A percentile compares a stretch with the other conserved stretches of the same genome.
These are phyloP conservation scores for Etheostoma nigrum DNA, from an alignment of 2,797 vertebrate species.

Conservation along the genomic window DNA sequence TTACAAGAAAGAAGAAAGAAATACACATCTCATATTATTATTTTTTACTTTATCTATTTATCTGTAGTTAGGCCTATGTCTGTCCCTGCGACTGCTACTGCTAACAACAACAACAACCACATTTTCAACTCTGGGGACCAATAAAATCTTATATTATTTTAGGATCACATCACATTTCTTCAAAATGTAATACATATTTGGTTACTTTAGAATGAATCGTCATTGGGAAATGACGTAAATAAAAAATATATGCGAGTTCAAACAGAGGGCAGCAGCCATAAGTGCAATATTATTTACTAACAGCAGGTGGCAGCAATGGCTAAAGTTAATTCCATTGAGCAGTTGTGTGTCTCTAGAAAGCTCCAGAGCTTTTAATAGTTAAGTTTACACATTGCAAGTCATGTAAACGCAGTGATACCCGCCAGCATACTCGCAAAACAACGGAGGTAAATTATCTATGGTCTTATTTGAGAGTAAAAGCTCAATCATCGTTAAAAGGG, in stretches of 20 bases:
- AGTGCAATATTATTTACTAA: background rate
- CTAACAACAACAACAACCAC: no score
- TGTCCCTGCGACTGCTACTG: no score
- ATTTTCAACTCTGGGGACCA: no score
- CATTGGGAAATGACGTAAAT: no score
- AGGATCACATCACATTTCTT: background rate
- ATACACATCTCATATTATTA: background rate
- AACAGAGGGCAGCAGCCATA: constrained; percentile 1
- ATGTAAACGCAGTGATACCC: background rate
- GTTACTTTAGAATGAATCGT: background rate
- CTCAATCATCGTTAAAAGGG: background rate
- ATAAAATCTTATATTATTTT: no score
- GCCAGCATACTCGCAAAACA: background rate
- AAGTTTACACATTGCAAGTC: background rate
- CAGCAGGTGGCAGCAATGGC: constrained; percentile 49
- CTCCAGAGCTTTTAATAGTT: background rate
- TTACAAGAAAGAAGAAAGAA: no score
- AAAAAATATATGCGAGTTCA: background rate
- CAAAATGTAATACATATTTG: background rate
- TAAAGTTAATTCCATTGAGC: background rate
- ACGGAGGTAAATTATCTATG: background rate
- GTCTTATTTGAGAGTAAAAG: background rate
- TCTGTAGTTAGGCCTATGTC: background rate
- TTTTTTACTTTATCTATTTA: background rate
- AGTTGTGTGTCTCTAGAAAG: background rate